Conservation (phyloP, 1,140 invertebrate species). For the Helicorthomorpha holstii region DNA sequence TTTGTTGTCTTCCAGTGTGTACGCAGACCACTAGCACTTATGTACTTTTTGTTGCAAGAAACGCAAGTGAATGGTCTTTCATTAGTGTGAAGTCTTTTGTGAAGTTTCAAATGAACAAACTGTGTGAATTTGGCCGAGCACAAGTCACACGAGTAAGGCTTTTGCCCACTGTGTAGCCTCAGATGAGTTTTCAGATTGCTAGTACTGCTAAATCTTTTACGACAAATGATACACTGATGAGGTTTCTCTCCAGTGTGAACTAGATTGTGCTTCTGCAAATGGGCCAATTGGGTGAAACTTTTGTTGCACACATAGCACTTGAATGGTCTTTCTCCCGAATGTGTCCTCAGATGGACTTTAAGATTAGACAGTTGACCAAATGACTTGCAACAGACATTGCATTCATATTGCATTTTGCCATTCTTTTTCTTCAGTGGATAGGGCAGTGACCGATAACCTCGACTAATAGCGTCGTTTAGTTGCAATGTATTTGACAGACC, state of each 20-base stretch:
- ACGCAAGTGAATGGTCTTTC: slow-evolving; percentile 18
- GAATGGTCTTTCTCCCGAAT: slow-evolving; percentile 19
- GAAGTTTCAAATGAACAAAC: slow-evolving; percentile 19
- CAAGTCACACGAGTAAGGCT: slow-evolving; percentile 21
- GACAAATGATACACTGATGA: slow-evolving; percentile 21
- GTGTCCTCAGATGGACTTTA: slow-evolving; percentile 22
- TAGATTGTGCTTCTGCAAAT: slow-evolving; percentile 12
- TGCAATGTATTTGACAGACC: too few relatives aligned
- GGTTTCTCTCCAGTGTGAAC: slow-evolving; percentile 30
- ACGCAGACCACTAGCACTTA: slow-evolving; percentile 84
- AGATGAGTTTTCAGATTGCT: slow-evolving; percentile 26
- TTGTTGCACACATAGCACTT: slow-evolving; percentile 15
- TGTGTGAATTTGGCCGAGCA: slow-evolving; percentile 10
- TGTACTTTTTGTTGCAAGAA: slow-evolving; percentile 70
- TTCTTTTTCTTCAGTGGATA: slow-evolving; percentile 96
- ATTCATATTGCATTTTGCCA: slow-evolving; percentile 73
- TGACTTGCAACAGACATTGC: not conserved
- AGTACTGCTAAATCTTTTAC: slow-evolving; percentile 29
- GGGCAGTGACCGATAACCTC: slow-evolving; percentile 80
- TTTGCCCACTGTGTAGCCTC: slow-evolving; percentile 28
- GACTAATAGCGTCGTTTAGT: too few relatives aligned
- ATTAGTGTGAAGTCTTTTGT: slow-evolving; percentile 25
- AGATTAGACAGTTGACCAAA: not conserved
- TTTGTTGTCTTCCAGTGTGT: slow-evolving; percentile 93
- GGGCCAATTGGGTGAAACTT: slow-evolving; percentile 15